A percentile compares a stretch with the other conserved stretches of the same genome.
Evolutionary conservation across 2,797 vertebrate species (phyloP).

Genomic region (Pseudochirops corinnae): DNA sequence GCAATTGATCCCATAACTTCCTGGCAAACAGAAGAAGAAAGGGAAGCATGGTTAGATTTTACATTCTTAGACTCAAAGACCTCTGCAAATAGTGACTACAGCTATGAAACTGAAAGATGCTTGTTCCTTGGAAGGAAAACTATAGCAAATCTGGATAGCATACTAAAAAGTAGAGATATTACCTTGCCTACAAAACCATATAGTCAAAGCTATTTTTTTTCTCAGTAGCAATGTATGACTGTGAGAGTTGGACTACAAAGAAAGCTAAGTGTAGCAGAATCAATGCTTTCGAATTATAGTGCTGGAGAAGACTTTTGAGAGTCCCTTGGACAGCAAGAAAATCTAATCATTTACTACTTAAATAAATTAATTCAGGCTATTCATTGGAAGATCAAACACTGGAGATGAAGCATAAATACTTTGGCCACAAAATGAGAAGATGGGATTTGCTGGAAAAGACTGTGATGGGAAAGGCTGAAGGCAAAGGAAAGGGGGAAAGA

Average conservation of each 20-base stretch:
- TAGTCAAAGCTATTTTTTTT: no score
- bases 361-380: not conserved
- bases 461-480: not conserved
- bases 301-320: not conserved
- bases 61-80: not conserved
- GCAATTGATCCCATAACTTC: not conserved
- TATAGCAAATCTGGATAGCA: not conserved
- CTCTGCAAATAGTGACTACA: not conserved
- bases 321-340: not conserved
- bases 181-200: no score
- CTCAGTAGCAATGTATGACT: not conserved
- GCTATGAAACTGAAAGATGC: not conserved
- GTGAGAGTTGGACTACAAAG: not conserved
- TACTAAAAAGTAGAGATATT: no score
- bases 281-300: not conserved
- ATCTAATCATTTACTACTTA: not conserved
- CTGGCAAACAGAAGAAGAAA: not conserved
- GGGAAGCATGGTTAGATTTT: not conserved
- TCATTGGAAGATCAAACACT: not conserved
- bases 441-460: not conserved
- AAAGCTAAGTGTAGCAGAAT: not conserved
- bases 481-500: not conserved
- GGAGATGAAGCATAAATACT: not conserved
- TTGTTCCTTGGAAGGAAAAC: not conserved
- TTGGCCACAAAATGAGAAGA: not conserved